These are phyloP conservation scores for Anadara kagoshimensis DNA, from an alignment of 1,140 invertebrate species.

Conservation along the genomic window DNA sequence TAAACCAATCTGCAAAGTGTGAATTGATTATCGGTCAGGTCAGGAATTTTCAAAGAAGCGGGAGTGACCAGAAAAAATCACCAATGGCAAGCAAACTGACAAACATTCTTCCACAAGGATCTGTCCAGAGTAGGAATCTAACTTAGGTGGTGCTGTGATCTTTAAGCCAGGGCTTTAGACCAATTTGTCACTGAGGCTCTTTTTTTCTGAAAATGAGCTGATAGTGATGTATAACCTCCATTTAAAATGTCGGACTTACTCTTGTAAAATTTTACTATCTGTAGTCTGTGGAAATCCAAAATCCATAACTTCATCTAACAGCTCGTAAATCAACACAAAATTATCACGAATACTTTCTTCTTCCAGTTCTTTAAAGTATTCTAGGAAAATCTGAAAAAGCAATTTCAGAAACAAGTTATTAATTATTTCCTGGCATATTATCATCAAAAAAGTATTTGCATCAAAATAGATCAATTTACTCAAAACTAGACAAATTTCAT, in stretches of 20 bases:
- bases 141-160: too few relatives aligned
- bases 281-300: conserved; percentile 99
- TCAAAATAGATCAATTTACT: conserved; percentile 11
- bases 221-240: neutral
- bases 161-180: too few relatives aligned
- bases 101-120: too few relatives aligned
- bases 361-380: conserved; percentile 99
- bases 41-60: too few relatives aligned
- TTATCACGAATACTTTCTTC: conserved; percentile 99
- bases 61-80: too few relatives aligned
- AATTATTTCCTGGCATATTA: neutral
- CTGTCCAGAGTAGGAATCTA: too few relatives aligned
- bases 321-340: conserved; percentile 99
- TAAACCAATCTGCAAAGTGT: too few relatives aligned
- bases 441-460: neutral
- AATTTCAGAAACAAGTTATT: neutral
- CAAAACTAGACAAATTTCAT: too few relatives aligned
- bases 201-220: neutral
- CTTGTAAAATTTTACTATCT: conserved; percentile 98
- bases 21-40: too few relatives aligned
- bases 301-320: conserved; percentile 98
- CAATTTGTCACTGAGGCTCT: too few relatives aligned
- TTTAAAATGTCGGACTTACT: conserved; percentile 79
- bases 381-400: conserved; percentile 87
- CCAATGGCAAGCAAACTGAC: too few relatives aligned